Base-by-base conservation (phyloP, 2,888 invertebrate genomes). In the Harpagoxenus sublaevis region DNA sequence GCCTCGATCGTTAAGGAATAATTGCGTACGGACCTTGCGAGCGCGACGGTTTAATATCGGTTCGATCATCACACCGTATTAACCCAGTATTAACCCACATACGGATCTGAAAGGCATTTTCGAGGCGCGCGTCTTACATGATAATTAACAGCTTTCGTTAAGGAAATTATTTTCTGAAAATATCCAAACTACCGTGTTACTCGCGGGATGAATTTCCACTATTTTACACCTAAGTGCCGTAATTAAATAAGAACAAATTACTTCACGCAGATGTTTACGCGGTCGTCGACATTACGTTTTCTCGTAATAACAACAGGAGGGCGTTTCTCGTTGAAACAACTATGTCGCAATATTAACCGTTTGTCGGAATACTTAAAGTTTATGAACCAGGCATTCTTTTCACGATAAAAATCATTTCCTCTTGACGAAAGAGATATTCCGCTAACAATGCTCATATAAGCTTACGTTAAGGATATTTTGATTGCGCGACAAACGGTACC, bases 71-170 rank as follows among this genome's bases (percentile, higher is more conserved):
- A 9, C 15, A 45, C 53, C 31, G 23, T 48, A 23, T 60, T 60
- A 79, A 79, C 35, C 60, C 57, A 39, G 60, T 73, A 75, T 87
- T 84, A 86, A 86, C 73, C 86, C 79, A 86, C 83, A 83, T 83
- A 60, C 35, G 48, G 55, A 10, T 31, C 10, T 10, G 28, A 35
- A 10, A 28, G 48, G 23, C 31, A 84, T 82, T 70, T 45, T 77
- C 35, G 45, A 42, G 71, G 39, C 51, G 79, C 51, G 79, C 86
- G 65, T 65, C 82, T 84, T 65, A 75, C 86, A 79, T 12, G 73
- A 78, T 89, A 88, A 88, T 89, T 89, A 79, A 73, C 71, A 15
- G 77, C 73, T 85, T 88, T 87, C 88, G 68, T 78, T 39, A 60
- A 84, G 81, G 77, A 87, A 88, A 91, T 83, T 51, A 60, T 81